A percentile compares a stretch with the other conserved stretches of the same genome.
Evolutionary conservation across 2,797 vertebrate species (phyloP).

Genomic region (Synaphobranchus kaupii): DNA sequence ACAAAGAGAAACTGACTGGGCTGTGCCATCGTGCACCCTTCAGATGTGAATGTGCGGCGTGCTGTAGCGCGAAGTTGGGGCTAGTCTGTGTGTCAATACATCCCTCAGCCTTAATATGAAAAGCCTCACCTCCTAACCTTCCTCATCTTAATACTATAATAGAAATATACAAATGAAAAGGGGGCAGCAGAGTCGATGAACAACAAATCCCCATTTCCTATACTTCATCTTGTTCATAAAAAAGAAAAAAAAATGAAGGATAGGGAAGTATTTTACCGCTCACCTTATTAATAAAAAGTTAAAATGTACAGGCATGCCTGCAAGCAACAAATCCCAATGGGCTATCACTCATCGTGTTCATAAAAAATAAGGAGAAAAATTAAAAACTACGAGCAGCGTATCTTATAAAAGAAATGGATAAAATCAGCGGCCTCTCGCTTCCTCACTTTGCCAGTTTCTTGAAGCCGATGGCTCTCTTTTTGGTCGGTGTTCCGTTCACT

Average conservation of each 20-base stretch:
- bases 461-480: slow-evolving; percentile 95
- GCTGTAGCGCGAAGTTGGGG: too few species aligned
- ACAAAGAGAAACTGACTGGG: not conserved
- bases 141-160: not conserved
- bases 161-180: not conserved
- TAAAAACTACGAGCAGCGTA: not conserved
- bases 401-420: not conserved
- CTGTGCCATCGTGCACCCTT: not conserved
- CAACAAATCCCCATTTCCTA: not conserved
- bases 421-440: not conserved
- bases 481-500: slow-evolving; percentile 93
- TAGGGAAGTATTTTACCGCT: not conserved
- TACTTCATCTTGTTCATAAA: not conserved
- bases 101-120: too few species aligned
- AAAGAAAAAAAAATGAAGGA: too few species aligned
- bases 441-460: slow-evolving; percentile 98
- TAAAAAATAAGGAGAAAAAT: not conserved
- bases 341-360: not conserved
- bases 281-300: not conserved
- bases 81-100: too few species aligned
- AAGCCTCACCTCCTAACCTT: too few species aligned
- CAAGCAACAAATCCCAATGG: not conserved
- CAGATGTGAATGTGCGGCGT: too few species aligned
- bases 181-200: not conserved
- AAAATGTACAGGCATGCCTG: not conserved